A percentile compares a stretch with the other conserved stretches of the same genome.
phyloP scores from a whole-genome alignment of 2,797 vertebrate species.

The Urocyon cinereoargenteus region DNA sequence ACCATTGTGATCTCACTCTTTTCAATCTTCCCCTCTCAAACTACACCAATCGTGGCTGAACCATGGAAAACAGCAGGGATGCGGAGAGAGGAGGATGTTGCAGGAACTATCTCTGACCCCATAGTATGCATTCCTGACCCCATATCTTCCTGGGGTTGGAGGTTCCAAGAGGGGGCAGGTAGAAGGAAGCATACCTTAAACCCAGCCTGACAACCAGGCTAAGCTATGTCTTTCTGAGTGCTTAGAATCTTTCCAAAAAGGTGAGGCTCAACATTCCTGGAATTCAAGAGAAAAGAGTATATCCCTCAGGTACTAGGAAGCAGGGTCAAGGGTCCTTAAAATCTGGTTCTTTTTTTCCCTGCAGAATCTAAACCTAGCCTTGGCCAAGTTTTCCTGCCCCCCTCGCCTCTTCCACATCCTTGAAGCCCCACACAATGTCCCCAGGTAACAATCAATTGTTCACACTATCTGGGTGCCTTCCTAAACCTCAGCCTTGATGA shows the following conservation, averaged over 20 bases:
- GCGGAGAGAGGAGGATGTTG: too few species aligned
- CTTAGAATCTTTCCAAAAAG: conserved; percentile 32
- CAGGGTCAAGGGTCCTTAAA: neutral
- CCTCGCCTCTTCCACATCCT: neutral
- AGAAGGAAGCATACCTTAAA: neutral
- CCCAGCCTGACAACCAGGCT: neutral
- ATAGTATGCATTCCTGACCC: neutral
- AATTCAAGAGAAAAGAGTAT: neutral
- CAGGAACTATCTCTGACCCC: neutral
- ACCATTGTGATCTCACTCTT: neutral
- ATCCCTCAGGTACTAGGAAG: neutral
- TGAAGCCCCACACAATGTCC: conserved; percentile 29
- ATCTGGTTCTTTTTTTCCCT: neutral
- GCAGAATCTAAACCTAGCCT: conserved; percentile 11
- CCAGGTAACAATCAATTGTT: conserved; percentile 9
- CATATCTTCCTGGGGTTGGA: neutral
- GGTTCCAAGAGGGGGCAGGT: neutral
- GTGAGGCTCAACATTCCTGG: neutral
- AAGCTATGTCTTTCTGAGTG: neutral
- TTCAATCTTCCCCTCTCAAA: neutral
- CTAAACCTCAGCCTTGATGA: conserved; percentile 42
- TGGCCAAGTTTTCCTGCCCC: neutral
- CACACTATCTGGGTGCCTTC: conserved; percentile 9
- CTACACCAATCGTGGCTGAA: neutral
- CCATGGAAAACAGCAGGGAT: neutral